A percentile compares a stretch with the other conserved stretches of the same genome.
Conservation (phyloP, 2,113 vertebrate genomes). For the Polypterus senegalus region DNA sequence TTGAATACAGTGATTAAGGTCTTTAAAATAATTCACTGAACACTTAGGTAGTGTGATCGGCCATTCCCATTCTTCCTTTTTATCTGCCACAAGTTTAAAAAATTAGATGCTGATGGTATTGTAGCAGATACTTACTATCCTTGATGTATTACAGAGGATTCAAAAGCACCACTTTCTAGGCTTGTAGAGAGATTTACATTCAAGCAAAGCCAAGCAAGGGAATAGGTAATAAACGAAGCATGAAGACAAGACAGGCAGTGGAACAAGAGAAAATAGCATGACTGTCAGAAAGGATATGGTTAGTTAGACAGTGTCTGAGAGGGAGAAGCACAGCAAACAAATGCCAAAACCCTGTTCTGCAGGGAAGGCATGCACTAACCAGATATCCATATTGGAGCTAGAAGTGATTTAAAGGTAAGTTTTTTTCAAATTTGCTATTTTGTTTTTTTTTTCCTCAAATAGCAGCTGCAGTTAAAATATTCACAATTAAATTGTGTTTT, state of each 20-base stretch:
- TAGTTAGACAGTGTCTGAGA: conserved; percentile 11
- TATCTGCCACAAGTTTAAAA: conserved; percentile 7
- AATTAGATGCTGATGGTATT: background rate
- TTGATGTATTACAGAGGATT: background rate
- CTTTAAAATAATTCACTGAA: conserved; percentile 3
- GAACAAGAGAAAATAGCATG: conserved; percentile 6
- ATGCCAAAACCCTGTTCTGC: background rate
- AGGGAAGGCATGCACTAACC: conserved; percentile 1
- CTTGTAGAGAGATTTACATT: conserved; percentile 10
- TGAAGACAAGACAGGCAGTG: conserved; percentile 9
- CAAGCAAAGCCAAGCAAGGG: background rate
- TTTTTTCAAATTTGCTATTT: too few species aligned
- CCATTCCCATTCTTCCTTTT: background rate
- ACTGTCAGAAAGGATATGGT: conserved; percentile 14
- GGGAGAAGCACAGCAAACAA: background rate
- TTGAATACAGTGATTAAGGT: background rate
- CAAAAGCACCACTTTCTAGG: background rate
- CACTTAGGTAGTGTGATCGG: conserved; percentile 1
- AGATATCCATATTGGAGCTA: background rate
- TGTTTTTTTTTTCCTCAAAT: background rate
- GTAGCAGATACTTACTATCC: background rate
- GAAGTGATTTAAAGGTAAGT: background rate
- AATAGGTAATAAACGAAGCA: conserved; percentile 10
- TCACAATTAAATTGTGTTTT: background rate
- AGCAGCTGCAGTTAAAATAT: background rate